A percentile compares a stretch with the other conserved stretches of the same genome.
Conservation (phyloP, 1,140 invertebrate genomes). For the Tetragonula clypearis region DNA sequence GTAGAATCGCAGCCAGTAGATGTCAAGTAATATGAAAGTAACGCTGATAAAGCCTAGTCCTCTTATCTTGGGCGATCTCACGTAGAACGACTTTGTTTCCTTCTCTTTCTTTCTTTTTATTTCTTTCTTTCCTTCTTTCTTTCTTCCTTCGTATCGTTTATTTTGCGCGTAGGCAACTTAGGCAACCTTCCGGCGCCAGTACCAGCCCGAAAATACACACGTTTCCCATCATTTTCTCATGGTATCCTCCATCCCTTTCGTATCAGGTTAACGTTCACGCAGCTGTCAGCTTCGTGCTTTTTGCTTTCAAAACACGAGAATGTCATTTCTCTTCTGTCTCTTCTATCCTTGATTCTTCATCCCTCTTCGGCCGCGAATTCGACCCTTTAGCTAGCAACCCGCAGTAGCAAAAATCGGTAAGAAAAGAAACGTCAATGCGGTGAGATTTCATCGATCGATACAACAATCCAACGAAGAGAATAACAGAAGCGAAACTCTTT, state of each 20-base stretch:
- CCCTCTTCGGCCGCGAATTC: constrained; percentile 19
- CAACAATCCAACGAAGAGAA: not conserved
- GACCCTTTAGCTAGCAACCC: not conserved
- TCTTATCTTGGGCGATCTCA: constrained; percentile 32
- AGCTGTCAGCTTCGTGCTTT: constrained; percentile 65
- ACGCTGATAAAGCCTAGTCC: constrained; percentile 24
- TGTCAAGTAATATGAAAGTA: constrained; percentile 20
- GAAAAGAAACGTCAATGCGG: not conserved
- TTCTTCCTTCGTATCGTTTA: constrained; percentile 15
- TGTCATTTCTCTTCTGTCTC: constrained; percentile 41
- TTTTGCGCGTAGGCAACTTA: constrained; percentile 46
- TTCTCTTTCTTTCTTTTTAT: not conserved
- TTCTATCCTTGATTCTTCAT: constrained; percentile 38
- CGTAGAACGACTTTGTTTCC: constrained; percentile 18
- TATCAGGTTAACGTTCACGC: constrained; percentile 61
- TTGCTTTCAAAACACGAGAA: constrained; percentile 62
- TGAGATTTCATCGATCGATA: not conserved
- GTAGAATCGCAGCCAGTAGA: constrained; percentile 63
- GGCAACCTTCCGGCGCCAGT: not conserved
- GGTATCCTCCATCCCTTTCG: constrained; percentile 1
- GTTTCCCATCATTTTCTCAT: not conserved
- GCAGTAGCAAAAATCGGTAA: not conserved
- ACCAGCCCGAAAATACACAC: not conserved
- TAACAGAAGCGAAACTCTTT: not conserved
- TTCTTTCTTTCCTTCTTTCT: not conserved